Evolutionary conservation across 2,888 invertebrate species (phyloP).

Genomic region (Teleiodes luculella): DNA sequence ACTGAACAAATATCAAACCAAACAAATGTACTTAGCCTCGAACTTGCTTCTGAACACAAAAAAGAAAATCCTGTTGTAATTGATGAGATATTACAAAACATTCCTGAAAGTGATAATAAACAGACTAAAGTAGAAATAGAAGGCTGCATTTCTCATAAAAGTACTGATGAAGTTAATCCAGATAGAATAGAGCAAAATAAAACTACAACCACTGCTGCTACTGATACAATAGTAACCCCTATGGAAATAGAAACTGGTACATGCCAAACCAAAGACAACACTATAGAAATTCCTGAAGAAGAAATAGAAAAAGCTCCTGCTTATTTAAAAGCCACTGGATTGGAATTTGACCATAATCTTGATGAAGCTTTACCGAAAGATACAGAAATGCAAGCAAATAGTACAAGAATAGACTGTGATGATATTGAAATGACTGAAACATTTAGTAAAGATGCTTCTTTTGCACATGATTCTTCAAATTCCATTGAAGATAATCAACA

Average conservation of each 20-base stretch:
- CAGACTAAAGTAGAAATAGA: not conserved
- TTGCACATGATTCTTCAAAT: constrained; percentile 1
- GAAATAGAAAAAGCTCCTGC: not conserved
- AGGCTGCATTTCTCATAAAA: not conserved
- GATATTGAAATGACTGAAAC: not conserved
- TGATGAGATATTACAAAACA: no score
- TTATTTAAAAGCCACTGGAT: not conserved
- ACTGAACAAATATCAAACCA: no score
- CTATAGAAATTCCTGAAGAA: not conserved
- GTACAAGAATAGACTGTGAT: not conserved
- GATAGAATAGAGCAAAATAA: not conserved
- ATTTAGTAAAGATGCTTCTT: not conserved
- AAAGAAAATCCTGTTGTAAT: no score
- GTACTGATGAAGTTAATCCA: not conserved
- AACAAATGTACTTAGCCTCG: no score
- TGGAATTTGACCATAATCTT: not conserved
- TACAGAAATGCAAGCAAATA: not conserved
- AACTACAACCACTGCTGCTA: no score
- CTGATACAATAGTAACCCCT: not conserved
- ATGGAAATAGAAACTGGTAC: not conserved
- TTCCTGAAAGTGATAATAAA: not conserved
- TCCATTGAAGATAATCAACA: constrained; percentile 30
- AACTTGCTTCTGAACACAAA: no score
- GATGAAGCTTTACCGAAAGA: not conserved
- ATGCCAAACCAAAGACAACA: not conserved